A percentile compares a stretch with the other conserved stretches of the same genome.
Conservation (phyloP, 2,113 vertebrate genomes). For the Falcunculus frontatus region DNA sequence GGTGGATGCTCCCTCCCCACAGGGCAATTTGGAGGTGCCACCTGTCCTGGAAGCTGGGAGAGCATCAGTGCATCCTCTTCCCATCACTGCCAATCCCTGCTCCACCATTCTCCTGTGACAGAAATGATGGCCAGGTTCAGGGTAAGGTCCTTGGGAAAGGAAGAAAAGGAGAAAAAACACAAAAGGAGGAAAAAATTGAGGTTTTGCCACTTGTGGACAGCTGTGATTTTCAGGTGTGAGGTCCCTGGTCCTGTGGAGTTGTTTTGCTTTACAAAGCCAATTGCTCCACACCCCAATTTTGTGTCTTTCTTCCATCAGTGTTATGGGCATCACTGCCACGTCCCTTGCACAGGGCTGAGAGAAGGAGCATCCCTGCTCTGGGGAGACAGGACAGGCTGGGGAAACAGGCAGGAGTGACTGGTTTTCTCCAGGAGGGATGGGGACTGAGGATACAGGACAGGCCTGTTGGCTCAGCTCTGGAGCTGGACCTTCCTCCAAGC, state of each 20-base stretch:
- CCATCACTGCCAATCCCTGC: background rate
- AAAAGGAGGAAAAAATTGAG: background rate
- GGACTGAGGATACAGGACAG: background rate
- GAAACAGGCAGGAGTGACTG: background rate
- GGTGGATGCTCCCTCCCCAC: background rate
- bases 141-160: background rate
- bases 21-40: background rate
- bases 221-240: background rate
- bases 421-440: background rate
- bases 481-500: background rate
- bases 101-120: background rate
- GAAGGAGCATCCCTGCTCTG: background rate
- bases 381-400: background rate
- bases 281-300: background rate
- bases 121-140: background rate
- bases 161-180: background rate
- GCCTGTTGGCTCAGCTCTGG: background rate
- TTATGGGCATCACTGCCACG: background rate
- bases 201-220: background rate
- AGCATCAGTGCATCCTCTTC: background rate
- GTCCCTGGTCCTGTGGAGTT: rapidly evolving
- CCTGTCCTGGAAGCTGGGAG: background rate
- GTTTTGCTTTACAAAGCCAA: background rate
- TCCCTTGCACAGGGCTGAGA: background rate
- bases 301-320: background rate